A percentile compares a stretch with the other conserved stretches of the same genome.
Evolutionary conservation across 2,797 vertebrate genomes (phyloP).

Genomic region (Sebastes oblongus): DNA sequence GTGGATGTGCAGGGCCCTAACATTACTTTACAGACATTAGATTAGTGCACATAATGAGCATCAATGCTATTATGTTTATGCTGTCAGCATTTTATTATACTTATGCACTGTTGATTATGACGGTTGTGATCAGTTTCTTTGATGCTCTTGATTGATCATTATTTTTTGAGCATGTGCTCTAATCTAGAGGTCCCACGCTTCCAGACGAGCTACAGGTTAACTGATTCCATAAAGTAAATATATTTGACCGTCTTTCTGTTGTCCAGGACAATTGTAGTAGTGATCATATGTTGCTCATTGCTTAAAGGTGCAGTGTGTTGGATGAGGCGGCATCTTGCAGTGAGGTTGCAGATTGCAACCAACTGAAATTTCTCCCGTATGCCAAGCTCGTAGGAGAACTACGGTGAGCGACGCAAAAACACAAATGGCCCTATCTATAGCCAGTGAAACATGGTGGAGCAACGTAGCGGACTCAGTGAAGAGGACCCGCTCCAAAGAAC

Average conservation of each 20-base stretch:
- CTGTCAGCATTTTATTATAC: neutral
- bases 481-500: too few species aligned
- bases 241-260: neutral
- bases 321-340: rapidly evolving
- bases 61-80: neutral
- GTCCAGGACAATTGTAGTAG: neutral
- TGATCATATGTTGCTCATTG: neutral
- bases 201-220: neutral
- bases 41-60: neutral
- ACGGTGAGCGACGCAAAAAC: too few species aligned
- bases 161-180: neutral
- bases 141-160: neutral
- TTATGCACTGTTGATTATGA: neutral
- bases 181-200: neutral
- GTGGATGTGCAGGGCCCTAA: neutral
- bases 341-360: too few species aligned
- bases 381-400: rapidly evolving
- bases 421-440: too few species aligned
- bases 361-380: too few species aligned
- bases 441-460: too few species aligned
- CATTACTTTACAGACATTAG: neutral
- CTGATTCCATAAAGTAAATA: neutral
- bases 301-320: too few species aligned
- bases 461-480: too few species aligned
- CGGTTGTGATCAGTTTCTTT: neutral